Evolutionary conservation across 2,113 vertebrate genomes (phyloP), one percentile per base, ranked within the genome.

Genomic region (Saguinus imperator): DNA sequence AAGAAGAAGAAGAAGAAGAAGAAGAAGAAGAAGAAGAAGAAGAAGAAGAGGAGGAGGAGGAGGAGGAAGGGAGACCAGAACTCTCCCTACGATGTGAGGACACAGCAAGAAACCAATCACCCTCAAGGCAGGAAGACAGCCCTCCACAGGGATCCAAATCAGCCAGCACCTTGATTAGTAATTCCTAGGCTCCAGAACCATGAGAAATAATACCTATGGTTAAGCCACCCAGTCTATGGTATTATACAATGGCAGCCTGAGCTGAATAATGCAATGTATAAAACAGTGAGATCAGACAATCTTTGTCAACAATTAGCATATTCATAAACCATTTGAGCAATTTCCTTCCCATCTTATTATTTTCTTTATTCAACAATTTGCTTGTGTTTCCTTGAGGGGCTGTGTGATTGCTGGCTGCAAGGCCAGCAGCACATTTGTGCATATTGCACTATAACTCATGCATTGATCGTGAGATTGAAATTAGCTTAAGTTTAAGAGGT

Each of bases 401-500:
- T 70, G 8, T 23, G 25, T 58, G 75, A 58, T 43, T 40, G 43
- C 18, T 23, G 18, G 57, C 66, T 14, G 91, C n/a, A n/a, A 55
- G 37, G 52, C n/a, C 80, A 52, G 21, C 1, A 57, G 45, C 43
- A 45, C 14, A 57, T 29, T 55, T 79, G 40, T 32, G 11, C 9
- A 43, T 8, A 27, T 48, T 79, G 7, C 32, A 17, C 25, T 45
- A 0, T 80, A 64, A 70, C 25, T 87, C 91, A 64, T 20, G 43
- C 27, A 66, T 76, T 64, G 68, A 50, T 8, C 68, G 9, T 89
- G 90, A 73, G 75, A 91, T 88, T 92, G 70, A 84, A 73, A 90
- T 93, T 82, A 94, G 66, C 25, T 91, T n/a, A 75, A 9, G 27
- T 85, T 87, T 79, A 88, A 96, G 17, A 94, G 23, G 35, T 29